Conservation (phyloP, 2,797 vertebrate genomes). For the Champsocephalus esox region DNA sequence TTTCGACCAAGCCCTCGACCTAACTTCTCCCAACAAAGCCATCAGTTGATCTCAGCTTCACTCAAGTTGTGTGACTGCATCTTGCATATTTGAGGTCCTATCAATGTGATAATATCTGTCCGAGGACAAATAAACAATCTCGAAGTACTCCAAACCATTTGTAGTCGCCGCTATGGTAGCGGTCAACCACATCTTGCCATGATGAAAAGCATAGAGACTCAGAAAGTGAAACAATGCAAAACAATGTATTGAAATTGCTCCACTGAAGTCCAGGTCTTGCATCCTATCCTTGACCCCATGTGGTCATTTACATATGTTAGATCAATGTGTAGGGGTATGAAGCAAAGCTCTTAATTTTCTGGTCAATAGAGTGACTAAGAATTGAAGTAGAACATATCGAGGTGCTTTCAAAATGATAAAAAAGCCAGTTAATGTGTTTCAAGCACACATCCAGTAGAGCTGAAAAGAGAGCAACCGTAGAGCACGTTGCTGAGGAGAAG, state of each 20-base stretch:
- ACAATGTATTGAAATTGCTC: neutral
- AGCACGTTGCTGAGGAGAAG: neutral
- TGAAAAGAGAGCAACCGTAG: neutral
- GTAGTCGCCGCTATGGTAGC: too few relatives aligned
- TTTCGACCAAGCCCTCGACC: too few relatives aligned
- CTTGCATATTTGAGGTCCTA: too few relatives aligned
- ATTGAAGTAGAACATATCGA: slow-evolving; percentile 4
- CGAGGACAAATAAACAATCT: too few relatives aligned
- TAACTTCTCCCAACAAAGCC: too few relatives aligned
- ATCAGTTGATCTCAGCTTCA: too few relatives aligned
- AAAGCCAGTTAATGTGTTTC: neutral
- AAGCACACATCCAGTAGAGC: neutral
- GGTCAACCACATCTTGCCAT: too few relatives aligned
- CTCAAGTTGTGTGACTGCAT: too few relatives aligned
- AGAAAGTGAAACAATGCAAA: too few relatives aligned
- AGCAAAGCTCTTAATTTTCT: slow-evolving; percentile 19
- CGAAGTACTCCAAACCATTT: too few relatives aligned
- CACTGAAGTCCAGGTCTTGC: neutral
- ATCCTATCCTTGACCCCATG: neutral
- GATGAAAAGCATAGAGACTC: too few relatives aligned
- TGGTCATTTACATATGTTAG: slow-evolving; percentile 7
- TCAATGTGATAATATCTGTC: too few relatives aligned
- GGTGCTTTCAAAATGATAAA: slow-evolving; percentile 4
- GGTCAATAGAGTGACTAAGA: slow-evolving; percentile 14
- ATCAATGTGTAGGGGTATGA: neutral